These are phyloP conservation scores for Apantesis nais DNA, from an alignment of 2,888 invertebrate species.

Conservation along the genomic window DNA sequence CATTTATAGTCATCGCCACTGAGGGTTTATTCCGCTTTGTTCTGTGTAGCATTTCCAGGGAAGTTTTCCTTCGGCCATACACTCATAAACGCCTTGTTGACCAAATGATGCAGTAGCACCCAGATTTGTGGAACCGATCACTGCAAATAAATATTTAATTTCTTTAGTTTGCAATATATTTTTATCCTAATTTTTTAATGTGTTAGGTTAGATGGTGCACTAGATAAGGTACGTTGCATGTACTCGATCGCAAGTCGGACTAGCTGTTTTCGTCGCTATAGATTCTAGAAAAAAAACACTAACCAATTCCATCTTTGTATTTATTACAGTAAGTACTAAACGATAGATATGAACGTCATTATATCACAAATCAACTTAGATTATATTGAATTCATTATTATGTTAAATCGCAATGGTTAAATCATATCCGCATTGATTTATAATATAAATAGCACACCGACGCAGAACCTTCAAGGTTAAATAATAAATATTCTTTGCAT, in stretches of 20 bases:
- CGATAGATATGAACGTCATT: background rate
- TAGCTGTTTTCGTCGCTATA: too few relatives aligned
- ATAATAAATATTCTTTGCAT: background rate
- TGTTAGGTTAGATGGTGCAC: too few relatives aligned
- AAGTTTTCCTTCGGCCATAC: conserved; percentile 53
- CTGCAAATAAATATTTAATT: conserved; percentile 40
- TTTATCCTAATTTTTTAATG: too few relatives aligned
- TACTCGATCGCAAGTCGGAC: background rate
- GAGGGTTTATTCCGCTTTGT: conserved; percentile 55
- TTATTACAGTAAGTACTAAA: background rate
- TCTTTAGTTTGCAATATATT: background rate
- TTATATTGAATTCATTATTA: background rate
- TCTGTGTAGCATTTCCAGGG: conserved; percentile 57
- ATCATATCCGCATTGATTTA: conserved; percentile 5
- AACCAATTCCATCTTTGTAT: background rate
- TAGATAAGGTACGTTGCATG: too few relatives aligned
- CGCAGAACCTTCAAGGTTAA: background rate
- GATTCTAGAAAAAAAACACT: background rate
- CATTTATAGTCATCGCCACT: conserved; percentile 45
- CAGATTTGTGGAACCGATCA: conserved; percentile 52
- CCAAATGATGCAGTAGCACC: conserved; percentile 53
- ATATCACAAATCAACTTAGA: background rate
- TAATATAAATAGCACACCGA: background rate
- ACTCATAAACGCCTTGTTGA: conserved; percentile 52
- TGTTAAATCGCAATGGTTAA: background rate